phyloP scores from a whole-genome alignment of 2,888 invertebrate species.

The Strigamia transsilvanica region DNA sequence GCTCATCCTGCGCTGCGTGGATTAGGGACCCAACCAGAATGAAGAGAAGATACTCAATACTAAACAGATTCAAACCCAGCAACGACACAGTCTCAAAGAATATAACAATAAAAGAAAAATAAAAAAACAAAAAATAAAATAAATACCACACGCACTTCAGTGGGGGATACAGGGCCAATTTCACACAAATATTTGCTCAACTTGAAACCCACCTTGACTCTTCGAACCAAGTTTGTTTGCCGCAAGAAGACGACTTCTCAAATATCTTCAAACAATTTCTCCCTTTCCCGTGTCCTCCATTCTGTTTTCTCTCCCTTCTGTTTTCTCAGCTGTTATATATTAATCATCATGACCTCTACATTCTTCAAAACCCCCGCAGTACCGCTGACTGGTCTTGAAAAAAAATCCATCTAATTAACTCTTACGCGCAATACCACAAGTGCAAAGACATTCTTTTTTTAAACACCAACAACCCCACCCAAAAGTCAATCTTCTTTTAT shows the following conservation, averaged over 20 bases:
- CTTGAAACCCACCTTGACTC: conserved; percentile 33
- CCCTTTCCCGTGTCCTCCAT: conserved; percentile 11
- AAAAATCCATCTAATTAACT: neutral
- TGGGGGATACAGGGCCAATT: neutral
- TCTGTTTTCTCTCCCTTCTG: neutral
- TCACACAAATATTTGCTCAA: conserved; percentile 12
- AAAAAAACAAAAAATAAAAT: neutral
- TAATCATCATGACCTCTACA: conserved; percentile 8
- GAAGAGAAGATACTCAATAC: conserved; percentile 22
- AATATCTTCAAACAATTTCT: conserved; percentile 23
- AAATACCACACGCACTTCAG: neutral
- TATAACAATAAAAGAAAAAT: neutral
- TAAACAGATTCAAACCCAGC: neutral
- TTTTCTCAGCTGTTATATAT: conserved; percentile 43
- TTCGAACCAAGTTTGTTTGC: neutral
- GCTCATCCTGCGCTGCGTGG: conserved; percentile 31
- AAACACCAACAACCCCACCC: neutral
- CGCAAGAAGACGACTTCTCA: conserved; percentile 9
- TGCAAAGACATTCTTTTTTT: neutral
- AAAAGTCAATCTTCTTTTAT: neutral
- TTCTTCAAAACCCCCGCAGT: conserved; percentile 7
- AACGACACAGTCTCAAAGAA: neutral
- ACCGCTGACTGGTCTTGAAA: neutral
- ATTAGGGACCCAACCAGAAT: conserved; percentile 5
- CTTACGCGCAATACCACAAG: neutral